These are phyloP conservation scores for Ectobius pallidus DNA, from an alignment of 2,888 invertebrate species.

Conservation along the genomic window DNA sequence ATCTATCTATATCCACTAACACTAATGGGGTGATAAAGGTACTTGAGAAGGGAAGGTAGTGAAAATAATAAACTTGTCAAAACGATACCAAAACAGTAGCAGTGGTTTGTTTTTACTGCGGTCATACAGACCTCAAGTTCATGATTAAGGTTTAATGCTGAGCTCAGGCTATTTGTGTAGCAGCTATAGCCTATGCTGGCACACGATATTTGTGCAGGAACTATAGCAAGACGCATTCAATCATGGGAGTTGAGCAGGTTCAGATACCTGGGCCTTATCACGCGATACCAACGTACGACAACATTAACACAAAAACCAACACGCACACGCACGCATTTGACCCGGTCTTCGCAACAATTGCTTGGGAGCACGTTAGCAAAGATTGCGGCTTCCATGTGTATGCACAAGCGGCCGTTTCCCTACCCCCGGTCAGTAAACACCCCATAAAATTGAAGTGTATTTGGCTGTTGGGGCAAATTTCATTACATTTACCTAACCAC, in stretches of 20 bases:
- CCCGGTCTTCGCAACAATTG: background rate
- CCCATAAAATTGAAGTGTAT: conserved; percentile 20
- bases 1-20: too few relatives aligned
- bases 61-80: too few relatives aligned
- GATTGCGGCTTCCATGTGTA: background rate
- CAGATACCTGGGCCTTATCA: background rate
- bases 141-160: too few relatives aligned
- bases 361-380: conserved; percentile 13
- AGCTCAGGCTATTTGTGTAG: too few relatives aligned
- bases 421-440: background rate
- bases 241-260: background rate
- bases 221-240: background rate
- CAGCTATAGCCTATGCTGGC: too few relatives aligned
- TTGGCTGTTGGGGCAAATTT: background rate
- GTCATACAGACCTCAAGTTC: too few relatives aligned
- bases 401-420: background rate
- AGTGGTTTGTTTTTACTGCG: too few relatives aligned
- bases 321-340: too few relatives aligned
- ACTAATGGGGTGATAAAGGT: too few relatives aligned
- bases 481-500: conserved; percentile 19
- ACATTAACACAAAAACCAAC: background rate
- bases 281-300: conserved; percentile 9
- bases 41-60: too few relatives aligned
- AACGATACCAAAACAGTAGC: too few relatives aligned
- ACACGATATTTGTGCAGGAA: background rate